These are phyloP conservation scores for Nemotelus nigrinus DNA, from an alignment of 2,888 invertebrate genomes.

Conservation along the genomic window DNA sequence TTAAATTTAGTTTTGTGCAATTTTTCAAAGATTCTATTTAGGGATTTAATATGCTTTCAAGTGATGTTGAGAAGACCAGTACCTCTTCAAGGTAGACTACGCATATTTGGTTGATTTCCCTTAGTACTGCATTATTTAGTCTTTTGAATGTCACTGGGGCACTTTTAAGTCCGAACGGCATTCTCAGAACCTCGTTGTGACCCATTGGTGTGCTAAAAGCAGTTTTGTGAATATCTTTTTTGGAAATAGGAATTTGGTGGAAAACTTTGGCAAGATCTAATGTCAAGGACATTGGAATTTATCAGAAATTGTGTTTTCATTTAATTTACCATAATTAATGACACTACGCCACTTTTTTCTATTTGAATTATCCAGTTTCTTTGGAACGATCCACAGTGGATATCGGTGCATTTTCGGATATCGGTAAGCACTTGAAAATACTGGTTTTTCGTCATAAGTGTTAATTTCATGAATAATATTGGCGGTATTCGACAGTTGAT, in stretches of 20 bases:
- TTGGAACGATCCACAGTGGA: too few relatives aligned
- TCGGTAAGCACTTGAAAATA: not conserved
- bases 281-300: slow-evolving; percentile 2
- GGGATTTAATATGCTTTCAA: not conserved
- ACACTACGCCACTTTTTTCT: not conserved
- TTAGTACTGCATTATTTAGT: not conserved
- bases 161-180: not conserved
- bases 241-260: too few relatives aligned
- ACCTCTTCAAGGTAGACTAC: not conserved
- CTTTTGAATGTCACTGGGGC: not conserved
- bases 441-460: not conserved
- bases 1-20: too few relatives aligned
- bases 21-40: too few relatives aligned
- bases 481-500: not conserved
- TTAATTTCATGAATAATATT: not conserved
- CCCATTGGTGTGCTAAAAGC: not conserved
- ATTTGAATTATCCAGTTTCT: not conserved
- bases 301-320: not conserved
- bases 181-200: not conserved
- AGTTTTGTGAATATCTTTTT: not conserved
- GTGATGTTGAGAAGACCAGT: not conserved
- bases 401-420: not conserved
- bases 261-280: not conserved
- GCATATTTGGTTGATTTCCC: not conserved
- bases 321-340: slow-evolving; percentile 1